These are phyloP conservation scores for Hololepta plana DNA, from an alignment of 2,888 invertebrate species.

Conservation along the genomic window DNA sequence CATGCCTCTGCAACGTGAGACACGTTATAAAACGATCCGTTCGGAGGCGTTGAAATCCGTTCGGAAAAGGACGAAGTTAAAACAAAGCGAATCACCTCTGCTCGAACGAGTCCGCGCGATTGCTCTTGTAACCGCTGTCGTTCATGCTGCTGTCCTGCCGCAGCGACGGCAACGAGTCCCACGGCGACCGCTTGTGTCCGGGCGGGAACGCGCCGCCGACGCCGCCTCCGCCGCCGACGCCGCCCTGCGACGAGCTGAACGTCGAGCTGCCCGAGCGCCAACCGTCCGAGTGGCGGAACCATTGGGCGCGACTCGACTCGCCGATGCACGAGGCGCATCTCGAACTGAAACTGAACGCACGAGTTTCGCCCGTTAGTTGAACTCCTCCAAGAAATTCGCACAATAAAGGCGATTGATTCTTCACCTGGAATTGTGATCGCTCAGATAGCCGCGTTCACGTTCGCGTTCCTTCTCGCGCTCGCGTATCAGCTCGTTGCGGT, in stretches of 20 bases:
- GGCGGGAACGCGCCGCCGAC: constrained; percentile 12
- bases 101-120: constrained; percentile 70
- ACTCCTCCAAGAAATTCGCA: not conserved
- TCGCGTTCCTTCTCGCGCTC: constrained; percentile 48
- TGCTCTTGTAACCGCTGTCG: constrained; percentile 75
- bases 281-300: constrained; percentile 81
- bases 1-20: constrained; percentile 41
- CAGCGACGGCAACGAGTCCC: constrained; percentile 74
- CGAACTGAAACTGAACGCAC: constrained; percentile 26
- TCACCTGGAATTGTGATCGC: constrained; percentile 64
- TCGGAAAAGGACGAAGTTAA: not conserved
- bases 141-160: constrained; percentile 73
- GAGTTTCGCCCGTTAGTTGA: not conserved
- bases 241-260: constrained; percentile 39
- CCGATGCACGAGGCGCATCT: constrained; percentile 76
- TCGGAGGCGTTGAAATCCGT: not conserved
- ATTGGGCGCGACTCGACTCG: constrained; percentile 74
- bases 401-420: constrained; percentile 5
- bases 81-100: constrained; percentile 44
- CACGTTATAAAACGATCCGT: constrained; percentile 1
- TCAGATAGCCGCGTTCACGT: constrained; percentile 56
- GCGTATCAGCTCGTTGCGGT: constrained; percentile 67
- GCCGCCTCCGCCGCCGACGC: constrained; percentile 21
- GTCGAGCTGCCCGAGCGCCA: constrained; percentile 65
- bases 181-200: constrained; percentile 61